Conservation (phyloP, 2,797 vertebrate species). For the Pagetopsis macropterus region DNA sequence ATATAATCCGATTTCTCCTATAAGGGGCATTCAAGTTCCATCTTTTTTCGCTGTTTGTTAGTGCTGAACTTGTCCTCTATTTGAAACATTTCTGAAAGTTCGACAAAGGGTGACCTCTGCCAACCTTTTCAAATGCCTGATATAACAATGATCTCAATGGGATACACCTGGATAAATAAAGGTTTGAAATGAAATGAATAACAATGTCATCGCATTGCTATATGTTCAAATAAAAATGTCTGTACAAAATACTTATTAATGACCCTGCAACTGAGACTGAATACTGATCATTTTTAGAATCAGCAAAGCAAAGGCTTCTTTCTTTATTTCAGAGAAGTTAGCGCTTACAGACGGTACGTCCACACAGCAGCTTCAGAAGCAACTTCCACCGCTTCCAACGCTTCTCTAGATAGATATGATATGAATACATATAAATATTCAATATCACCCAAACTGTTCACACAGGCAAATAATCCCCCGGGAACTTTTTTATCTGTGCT, state of each 20-base stretch:
- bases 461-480: slow-evolving; percentile 32
- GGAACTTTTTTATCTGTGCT: slow-evolving; percentile 22
- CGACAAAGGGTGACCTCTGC: too few species aligned
- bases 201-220: too few species aligned
- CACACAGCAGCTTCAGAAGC: too few species aligned
- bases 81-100: background rate
- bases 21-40: background rate
- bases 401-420: slow-evolving; percentile 2
- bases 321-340: background rate
- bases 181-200: too few species aligned
- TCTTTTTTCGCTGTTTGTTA: background rate
- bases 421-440: slow-evolving; percentile 34
- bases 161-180: too few species aligned
- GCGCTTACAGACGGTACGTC: background rate
- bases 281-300: background rate
- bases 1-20: background rate
- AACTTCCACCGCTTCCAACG: too few species aligned
- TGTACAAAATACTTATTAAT: too few species aligned
- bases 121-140: background rate
- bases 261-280: too few species aligned
- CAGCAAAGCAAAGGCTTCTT: slow-evolving; percentile 11
- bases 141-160: too few species aligned
- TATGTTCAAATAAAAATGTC: background rate
- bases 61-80: background rate
- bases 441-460: slow-evolving; percentile 13